A percentile compares a stretch with the other conserved stretches of the same genome.
These are phyloP conservation scores for Lethrus apterus DNA, from an alignment of 1,140 invertebrate genomes.

Conservation along the genomic window DNA sequence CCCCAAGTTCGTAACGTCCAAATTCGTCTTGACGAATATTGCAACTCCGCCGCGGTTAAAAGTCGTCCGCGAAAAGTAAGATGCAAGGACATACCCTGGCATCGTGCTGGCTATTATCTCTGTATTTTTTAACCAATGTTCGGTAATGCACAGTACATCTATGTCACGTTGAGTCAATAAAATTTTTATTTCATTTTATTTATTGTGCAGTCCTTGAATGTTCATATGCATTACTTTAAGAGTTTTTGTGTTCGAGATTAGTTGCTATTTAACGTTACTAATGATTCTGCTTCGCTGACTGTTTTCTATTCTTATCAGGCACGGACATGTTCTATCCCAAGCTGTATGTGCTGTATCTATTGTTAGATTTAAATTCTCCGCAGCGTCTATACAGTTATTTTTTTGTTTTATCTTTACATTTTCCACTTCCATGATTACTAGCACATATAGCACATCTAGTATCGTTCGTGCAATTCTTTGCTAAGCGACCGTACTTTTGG, in stretches of 20 bases:
- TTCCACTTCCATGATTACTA: slow-evolving; percentile 1
- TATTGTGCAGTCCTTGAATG: neutral
- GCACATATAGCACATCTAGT: slow-evolving; percentile 2
- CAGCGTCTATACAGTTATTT: slow-evolving; percentile 13
- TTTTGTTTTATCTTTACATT: slow-evolving; percentile 10
- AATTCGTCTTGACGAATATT: neutral
- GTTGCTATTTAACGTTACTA: neutral
- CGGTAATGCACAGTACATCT: neutral
- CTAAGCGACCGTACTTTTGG: slow-evolving; percentile 12
- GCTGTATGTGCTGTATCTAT: slow-evolving; percentile 8
- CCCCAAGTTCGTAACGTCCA: neutral
- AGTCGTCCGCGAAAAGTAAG: neutral
- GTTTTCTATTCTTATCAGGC: neutral
- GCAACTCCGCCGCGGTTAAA: neutral
- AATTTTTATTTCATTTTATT: neutral
- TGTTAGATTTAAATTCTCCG: slow-evolving; percentile 9
- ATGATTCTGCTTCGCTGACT: neutral
- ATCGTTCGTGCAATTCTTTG: slow-evolving; percentile 10
- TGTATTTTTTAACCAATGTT: neutral
- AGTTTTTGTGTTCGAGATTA: neutral
- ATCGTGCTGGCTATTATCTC: neutral
- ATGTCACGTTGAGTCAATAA: neutral
- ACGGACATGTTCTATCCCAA: neutral
- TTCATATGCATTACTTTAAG: neutral
- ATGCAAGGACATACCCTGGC: neutral